A percentile compares a stretch with the other conserved stretches of the same genome.
Evolutionary conservation across 2,888 invertebrate species (phyloP).

Genomic region (Macrophya alboannulata): DNA sequence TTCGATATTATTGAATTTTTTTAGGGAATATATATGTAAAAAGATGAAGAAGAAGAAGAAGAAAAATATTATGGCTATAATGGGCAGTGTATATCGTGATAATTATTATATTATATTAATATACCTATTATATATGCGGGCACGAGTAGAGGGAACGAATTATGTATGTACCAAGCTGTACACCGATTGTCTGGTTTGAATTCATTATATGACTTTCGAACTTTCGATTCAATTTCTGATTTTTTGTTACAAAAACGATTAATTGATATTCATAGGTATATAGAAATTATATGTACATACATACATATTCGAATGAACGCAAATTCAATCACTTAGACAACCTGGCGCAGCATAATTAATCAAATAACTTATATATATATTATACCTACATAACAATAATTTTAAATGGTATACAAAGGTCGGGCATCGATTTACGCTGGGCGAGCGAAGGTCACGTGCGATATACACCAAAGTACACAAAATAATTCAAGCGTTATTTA

Average conservation of each 20-base stretch:
- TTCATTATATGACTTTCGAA: neutral
- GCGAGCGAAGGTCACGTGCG: slow-evolving; percentile 55
- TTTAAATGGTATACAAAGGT: slow-evolving; percentile 23
- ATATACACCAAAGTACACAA: slow-evolving; percentile 51
- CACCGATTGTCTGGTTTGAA: neutral
- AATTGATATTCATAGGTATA: neutral
- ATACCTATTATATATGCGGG: slow-evolving; percentile 5
- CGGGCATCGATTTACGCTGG: slow-evolving; percentile 48
- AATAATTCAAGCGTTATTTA: slow-evolving; percentile 46
- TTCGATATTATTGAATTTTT: neutral
- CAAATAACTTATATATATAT: slow-evolving; percentile 6
- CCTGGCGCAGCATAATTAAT: neutral
- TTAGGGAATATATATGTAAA: neutral
- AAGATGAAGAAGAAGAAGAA: neutral
- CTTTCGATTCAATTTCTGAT: neutral
- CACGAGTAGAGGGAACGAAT: slow-evolving; percentile 19
- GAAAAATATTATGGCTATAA: neutral
- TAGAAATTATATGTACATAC: neutral
- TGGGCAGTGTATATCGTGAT: no score
- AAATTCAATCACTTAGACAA: neutral
- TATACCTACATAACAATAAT: slow-evolving; percentile 17
- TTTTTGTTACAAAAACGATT: no score
- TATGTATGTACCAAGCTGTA: slow-evolving; percentile 8
- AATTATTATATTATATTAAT: neutral
- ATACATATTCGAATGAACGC: neutral